A percentile compares a stretch with the other conserved stretches of the same genome.
Conservation (phyloP, 2,888 invertebrate species). For the Corbicula japonica region DNA sequence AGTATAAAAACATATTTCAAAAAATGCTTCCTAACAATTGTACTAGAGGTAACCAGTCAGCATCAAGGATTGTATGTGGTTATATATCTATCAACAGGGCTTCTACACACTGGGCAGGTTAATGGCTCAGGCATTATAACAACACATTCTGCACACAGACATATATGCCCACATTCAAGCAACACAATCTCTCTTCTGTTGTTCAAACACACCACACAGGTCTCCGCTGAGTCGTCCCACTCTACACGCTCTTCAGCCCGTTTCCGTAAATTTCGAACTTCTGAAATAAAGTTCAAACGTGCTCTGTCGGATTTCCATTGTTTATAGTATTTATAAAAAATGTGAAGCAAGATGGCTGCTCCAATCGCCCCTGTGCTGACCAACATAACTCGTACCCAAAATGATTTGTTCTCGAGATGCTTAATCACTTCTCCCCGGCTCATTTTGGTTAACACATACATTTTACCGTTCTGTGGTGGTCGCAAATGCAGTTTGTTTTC, state of each 20-base stretch:
- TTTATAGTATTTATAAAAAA: slow-evolving; percentile 88
- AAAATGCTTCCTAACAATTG: too few species aligned
- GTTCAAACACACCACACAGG: slow-evolving; percentile 94
- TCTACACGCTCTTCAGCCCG: slow-evolving; percentile 16
- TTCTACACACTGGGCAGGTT: slow-evolving; percentile 93
- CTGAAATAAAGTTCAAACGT: slow-evolving; percentile 50
- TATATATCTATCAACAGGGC: slow-evolving; percentile 90
- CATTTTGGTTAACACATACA: slow-evolving; percentile 93
- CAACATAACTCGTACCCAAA: slow-evolving; percentile 88
- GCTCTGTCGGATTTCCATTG: slow-evolving; percentile 57
- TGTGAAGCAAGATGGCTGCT: slow-evolving; percentile 87
- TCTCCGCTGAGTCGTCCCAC: slow-evolving; percentile 85
- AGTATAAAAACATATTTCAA: too few species aligned
- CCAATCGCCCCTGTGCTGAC: slow-evolving; percentile 89
- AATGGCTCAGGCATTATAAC: slow-evolving; percentile 89
- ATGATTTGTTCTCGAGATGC: slow-evolving; percentile 91
- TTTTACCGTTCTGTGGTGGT: slow-evolving; percentile 90
- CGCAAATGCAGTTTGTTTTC: slow-evolving; percentile 90
- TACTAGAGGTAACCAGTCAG: background rate
- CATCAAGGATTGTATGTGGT: slow-evolving; percentile 86
- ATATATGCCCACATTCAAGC: slow-evolving; percentile 96
- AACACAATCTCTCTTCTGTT: slow-evolving; percentile 95
- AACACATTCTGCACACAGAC: slow-evolving; percentile 95
- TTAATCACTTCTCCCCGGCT: slow-evolving; percentile 92
- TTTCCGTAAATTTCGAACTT: slow-evolving; percentile 52